Evolutionary conservation across 2,113 vertebrate species (phyloP).

Genomic region (Mustelus asterias): DNA sequence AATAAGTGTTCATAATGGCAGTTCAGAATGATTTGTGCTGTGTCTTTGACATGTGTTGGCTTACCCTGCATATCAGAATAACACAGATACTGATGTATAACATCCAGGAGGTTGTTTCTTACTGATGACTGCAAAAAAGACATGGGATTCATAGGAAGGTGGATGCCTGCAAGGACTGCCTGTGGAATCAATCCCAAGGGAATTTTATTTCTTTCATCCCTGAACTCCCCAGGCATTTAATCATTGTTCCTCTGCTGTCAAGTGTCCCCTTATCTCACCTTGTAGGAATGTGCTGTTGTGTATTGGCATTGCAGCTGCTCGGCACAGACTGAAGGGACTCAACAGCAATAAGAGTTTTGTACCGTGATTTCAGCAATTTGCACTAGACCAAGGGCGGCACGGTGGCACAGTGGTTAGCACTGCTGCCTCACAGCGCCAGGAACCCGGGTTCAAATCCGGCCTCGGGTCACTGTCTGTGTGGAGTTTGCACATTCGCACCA

Average conservation of each 20-base stretch:
- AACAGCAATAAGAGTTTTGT: neutral
- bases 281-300: neutral
- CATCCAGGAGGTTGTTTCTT: neutral
- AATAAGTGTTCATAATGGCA: slow-evolving; percentile 23
- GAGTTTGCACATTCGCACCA: too few relatives aligned
- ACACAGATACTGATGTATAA: neutral
- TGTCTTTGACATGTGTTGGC: neutral
- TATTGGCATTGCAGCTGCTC: neutral
- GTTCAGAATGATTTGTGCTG: slow-evolving; percentile 28
- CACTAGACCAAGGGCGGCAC: too few relatives aligned
- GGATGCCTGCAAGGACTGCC: neutral
- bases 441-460: too few relatives aligned
- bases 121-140: neutral
- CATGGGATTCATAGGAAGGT: neutral
- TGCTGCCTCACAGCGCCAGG: too few relatives aligned
- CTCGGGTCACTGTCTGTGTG: too few relatives aligned
- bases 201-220: neutral
- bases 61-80: neutral
- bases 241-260: neutral
- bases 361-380: neutral
- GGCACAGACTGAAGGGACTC: neutral
- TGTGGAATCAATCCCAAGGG: neutral
- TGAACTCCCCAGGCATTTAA: neutral
- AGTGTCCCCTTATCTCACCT: neutral
- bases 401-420: too few relatives aligned